Evolutionary conservation across 2,888 invertebrate genomes (phyloP).

Genomic region (Phaonia tiefii): DNA sequence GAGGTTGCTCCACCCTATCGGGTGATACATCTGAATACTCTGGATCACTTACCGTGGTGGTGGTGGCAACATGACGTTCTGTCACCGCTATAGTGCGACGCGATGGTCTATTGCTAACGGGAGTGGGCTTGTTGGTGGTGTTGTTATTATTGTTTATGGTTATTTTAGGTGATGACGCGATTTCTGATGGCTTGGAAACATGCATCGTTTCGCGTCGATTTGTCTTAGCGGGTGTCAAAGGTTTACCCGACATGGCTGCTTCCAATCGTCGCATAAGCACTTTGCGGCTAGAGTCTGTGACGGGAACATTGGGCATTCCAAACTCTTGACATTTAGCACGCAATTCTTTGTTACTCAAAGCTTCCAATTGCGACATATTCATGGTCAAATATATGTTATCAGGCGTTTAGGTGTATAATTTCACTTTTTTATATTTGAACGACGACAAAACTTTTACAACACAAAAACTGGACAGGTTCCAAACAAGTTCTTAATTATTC

Average conservation of each 20-base stretch:
- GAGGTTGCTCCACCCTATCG: slow-evolving; percentile 33
- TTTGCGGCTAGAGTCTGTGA: slow-evolving; percentile 77
- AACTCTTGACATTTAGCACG: slow-evolving; percentile 74
- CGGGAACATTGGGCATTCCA: slow-evolving; percentile 78
- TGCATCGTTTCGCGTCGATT: slow-evolving; percentile 76
- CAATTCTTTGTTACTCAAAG: slow-evolving; percentile 75
- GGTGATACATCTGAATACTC: slow-evolving; percentile 63
- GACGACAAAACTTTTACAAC: slow-evolving; percentile 22
- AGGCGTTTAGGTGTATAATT: not conserved
- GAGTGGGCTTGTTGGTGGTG: slow-evolving; percentile 49
- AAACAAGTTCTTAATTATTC: slow-evolving; percentile 29
- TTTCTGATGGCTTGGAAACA: slow-evolving; percentile 62
- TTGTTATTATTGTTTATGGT: slow-evolving; percentile 47
- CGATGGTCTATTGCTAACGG: slow-evolving; percentile 45
- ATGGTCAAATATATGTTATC: not conserved
- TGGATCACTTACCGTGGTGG: slow-evolving; percentile 62
- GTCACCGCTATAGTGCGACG: slow-evolving; percentile 73
- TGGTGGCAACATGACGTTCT: slow-evolving; percentile 47
- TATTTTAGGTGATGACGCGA: slow-evolving; percentile 67
- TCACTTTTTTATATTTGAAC: not conserved
- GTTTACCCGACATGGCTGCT: slow-evolving; percentile 70
- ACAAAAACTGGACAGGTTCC: slow-evolving; percentile 41
- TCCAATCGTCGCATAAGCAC: slow-evolving; percentile 75
- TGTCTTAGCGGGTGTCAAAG: slow-evolving; percentile 66
- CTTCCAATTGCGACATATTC: slow-evolving; percentile 73